Evolutionary conservation across 1,140 invertebrate genomes (phyloP), one percentile per base, ranked within the genome.

Genomic region (Nephila pilipes): DNA sequence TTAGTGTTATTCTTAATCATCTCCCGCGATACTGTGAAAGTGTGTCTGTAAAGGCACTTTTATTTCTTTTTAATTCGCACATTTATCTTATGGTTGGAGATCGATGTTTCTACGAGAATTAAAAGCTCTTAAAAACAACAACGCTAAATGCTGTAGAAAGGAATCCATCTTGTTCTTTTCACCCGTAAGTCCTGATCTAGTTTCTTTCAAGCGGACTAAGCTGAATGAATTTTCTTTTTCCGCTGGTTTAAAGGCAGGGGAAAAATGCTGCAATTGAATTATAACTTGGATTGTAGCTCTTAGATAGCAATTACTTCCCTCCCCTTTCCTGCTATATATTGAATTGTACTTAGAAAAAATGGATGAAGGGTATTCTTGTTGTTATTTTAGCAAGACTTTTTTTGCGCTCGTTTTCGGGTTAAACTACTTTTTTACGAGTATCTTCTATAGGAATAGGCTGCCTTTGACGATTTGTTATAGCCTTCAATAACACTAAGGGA

Each of bases 271-370:
- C 75, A 90, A 90, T 81, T 90, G 54, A 90, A 90, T 90, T 90
- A 90, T 81, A 90, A 80, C 89, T 79, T 75, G 69, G 87, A 79
- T 89, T 89, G 63, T 79, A 90, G 54, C 69, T 81, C 89, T 90
- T 90, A 81, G 55, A 57, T 79, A 87, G 54, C 63, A 90, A 81
- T 81, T 58, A 81, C 79, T 81, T 38, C 81, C 46, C 60, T 81
- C 81, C 25, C 38, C 16, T 55, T 79, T 65, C 20, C 16, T 79
- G 38, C 57, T 60, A 58, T 85, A 57, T 69, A 69, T 69, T 25
- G 87, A 88, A 69, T 63, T 88, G 18, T 14, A 57, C 63, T 65
- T 38, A 25, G 87, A 65, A 88, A 88, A 87, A 69, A 32, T 2
- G 60, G 36, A 54, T 18, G 36, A 65, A 88, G 63, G 54, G 22